Percentiles rank a stretch among this genome's conserved stretches.
Evolutionary conservation across 2,888 invertebrate species (phyloP).

Genomic region (Tanypteryx hageni): DNA sequence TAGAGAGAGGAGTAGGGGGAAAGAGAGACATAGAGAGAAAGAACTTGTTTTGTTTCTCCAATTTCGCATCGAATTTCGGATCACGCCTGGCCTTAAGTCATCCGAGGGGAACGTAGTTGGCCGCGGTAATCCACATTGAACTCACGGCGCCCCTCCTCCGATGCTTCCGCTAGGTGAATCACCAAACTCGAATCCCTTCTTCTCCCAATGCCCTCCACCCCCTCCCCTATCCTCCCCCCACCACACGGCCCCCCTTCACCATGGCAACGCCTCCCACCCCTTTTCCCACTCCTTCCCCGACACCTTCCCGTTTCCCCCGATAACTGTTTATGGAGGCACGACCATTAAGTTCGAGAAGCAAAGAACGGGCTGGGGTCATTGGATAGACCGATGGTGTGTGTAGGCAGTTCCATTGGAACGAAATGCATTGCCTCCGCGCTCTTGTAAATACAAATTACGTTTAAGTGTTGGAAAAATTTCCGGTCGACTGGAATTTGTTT

Average conservation of each 20-base stretch:
- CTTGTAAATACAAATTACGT: background rate
- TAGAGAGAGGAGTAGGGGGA: background rate
- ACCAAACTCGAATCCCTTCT: conserved; percentile 23
- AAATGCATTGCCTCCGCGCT: background rate
- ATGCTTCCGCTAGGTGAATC: conserved; percentile 56
- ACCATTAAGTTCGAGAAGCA: background rate
- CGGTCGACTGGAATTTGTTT: background rate
- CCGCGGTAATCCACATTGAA: conserved; percentile 57
- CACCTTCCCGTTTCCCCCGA: background rate
- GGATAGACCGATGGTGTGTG: background rate
- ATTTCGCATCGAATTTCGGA: conserved; percentile 56
- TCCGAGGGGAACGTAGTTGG: conserved; percentile 49
- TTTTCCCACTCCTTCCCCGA: background rate
- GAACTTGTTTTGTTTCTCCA: conserved; percentile 55
- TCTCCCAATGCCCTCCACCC: background rate
- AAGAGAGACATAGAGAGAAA: background rate
- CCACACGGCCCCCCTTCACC: background rate
- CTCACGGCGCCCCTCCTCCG: background rate
- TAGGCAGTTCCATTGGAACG: background rate
- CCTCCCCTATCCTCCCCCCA: background rate
- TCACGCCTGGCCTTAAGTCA: conserved; percentile 61
- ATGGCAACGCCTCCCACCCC: background rate
- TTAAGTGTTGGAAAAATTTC: background rate
- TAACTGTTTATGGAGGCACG: conserved; percentile 28
- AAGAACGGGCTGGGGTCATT: background rate